Percentiles rank a stretch among this genome's conserved stretches.
phyloP scores from a whole-genome alignment of 2,113 vertebrate genomes.

The Sylvilagus bachmani region DNA sequence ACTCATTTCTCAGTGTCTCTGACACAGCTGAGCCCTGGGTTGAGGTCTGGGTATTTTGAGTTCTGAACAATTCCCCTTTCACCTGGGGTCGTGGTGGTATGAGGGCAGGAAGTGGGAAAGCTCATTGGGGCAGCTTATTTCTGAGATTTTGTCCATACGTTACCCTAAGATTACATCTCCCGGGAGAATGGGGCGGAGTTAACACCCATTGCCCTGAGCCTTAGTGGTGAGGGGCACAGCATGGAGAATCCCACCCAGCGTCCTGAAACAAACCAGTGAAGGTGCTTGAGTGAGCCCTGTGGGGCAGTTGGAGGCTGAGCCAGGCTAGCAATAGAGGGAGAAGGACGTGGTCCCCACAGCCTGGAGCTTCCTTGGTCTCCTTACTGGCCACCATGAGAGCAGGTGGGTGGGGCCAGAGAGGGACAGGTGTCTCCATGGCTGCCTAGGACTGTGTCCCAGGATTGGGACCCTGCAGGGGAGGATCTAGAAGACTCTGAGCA shows the following conservation, averaged over 20 bases:
- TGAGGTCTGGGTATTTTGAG: background rate
- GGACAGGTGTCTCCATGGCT: background rate
- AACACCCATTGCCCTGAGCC: background rate
- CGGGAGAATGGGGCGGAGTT: background rate
- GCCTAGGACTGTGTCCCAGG: background rate
- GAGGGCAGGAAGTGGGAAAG: background rate
- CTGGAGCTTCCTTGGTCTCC: background rate
- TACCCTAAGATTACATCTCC: background rate
- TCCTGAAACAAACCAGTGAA: background rate
- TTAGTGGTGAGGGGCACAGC: background rate
- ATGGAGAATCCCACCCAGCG: background rate
- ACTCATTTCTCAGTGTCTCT: background rate
- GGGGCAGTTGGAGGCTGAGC: background rate
- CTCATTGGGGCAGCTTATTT: background rate
- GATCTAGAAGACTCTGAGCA: slow-evolving; percentile 15
- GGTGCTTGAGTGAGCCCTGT: background rate
- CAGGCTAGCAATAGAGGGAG: background rate
- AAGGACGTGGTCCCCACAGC: rapidly evolving
- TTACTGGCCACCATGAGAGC: background rate
- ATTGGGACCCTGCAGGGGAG: background rate
- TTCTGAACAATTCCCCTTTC: background rate
- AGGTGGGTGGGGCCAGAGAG: background rate
- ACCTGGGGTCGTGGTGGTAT: background rate
- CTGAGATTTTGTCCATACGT: background rate
- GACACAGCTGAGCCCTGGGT: background rate